Evolutionary conservation across 2,113 vertebrate species (phyloP), one percentile per base, ranked within the genome.

Genomic region (Cephalopholis sonnerati): DNA sequence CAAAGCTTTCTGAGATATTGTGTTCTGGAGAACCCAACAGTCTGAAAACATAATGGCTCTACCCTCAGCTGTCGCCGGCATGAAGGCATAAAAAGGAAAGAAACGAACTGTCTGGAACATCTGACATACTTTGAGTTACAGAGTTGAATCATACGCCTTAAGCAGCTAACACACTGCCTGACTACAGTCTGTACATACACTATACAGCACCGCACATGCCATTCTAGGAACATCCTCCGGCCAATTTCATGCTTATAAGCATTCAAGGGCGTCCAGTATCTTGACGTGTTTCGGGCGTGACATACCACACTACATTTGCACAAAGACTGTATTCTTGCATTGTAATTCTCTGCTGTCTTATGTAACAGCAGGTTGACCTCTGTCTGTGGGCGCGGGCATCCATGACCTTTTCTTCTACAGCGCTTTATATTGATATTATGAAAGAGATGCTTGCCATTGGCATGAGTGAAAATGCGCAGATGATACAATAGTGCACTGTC

Each of bases 271-370:
- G 46, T 22, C 24, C 81, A 74, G 74, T 57, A 58, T 88, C 74
- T 54, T 11, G 46, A 48, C 78, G 8, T 66, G 69, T 79, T 70
- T 83, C 25, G 1, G 57, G 50, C 15, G n/a, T 82, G 88, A 90
- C 83, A 64, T 65, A 82, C 27, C 64, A 55, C 75, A 39, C 79
- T 13, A 13, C 66, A 5, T 74, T 11, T 24, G 63, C 79, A 94
- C 93, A 94, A 93, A 93, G 92, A 29, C 80, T 2, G 73, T 22
- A 92, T 94, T 94, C 91, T 92, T 67, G 62, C 71, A 11, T 24
- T 15, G 71, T 72, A 59, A 81, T 69, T 78, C 78, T 77, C 77
- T 7, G 55, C 59, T 54, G 32, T 50, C 51, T 91, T 92, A 88
- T 79, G 87, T 67, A 93, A 91, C 74, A 24, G 80, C 76, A 77